Evolutionary conservation across 2,797 vertebrate species (phyloP), one percentile per base, ranked within the genome.

Genomic region (Rhynchonycteris naso): DNA sequence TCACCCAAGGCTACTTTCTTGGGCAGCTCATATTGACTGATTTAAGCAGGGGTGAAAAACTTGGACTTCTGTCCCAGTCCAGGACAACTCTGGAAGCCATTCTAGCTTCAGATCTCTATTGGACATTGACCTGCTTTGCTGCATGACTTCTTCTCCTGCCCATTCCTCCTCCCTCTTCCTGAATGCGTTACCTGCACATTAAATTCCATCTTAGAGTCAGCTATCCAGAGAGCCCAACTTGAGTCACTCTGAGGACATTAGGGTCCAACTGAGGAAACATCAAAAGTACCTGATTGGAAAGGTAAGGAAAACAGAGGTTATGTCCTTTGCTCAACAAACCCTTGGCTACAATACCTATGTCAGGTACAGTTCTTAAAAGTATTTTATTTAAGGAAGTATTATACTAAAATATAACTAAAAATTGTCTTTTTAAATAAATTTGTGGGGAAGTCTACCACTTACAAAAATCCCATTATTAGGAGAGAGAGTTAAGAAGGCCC

Each of bases 351-450:
- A 9, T 59, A 66, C 21, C 9, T 88, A 56, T 47, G 19, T 75
- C 43, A 72, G 4, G 16, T 88, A n/a, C 38, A 38, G n/a, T 65
- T 92, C 75, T 80, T 38, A 26, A 72, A 65, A 56, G 15, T 82
- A 65, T 72, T 35, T 86, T 78, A 43, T 72, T 50, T 56, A 80
- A 14, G 81, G 16, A n/a, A 85, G 26, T 86, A 43, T 58, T 43
- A 11, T 61, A 50, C 11, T 76, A 63, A 58, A 83, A 50, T 69
- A 81, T 68, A 13, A 82, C 30, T 95, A 85, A 85, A 66, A 59
- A 59, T 91, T 61, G 54, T 50, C 26, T 78, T 90, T 83, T 33
- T 76, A 54, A 80, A 11, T 78, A 54, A 86, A 50, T 47, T 75
- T 38, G 61, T 38, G 43, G 30, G 16, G 91, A 91, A 80, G 13